Evolutionary conservation across 2,888 invertebrate genomes (phyloP), one percentile per base, ranked within the genome.

Genomic region (Eustalomyia histrio): DNA sequence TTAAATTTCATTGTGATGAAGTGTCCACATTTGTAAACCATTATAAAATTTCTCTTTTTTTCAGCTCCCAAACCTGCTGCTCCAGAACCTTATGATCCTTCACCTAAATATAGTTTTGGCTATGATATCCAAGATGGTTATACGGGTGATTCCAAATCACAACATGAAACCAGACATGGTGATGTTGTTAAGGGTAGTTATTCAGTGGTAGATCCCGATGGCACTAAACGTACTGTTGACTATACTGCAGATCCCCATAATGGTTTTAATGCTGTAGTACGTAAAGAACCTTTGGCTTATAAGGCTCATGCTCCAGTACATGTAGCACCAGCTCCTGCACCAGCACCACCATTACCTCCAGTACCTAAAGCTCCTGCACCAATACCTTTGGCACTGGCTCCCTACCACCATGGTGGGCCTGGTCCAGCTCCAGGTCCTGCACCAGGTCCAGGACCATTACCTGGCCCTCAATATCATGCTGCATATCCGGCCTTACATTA

Each of bases 91-190:
- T 90, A 90, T 65, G 90, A 90, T 83, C 85, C 88, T 1, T 88
- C 89, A 78, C 91, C 90, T 16, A 92, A 92, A 86, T 92, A 92
- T 85, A 90, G 90, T 35, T 92, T 91, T 83, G 91, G 91, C 21
- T 92, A 92, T 83, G 91, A 92, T 55, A 89, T 92, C 43, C 91
- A 92, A 86, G 92, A 92, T 68, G 89, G 90, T 43, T 88, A 91
- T 55, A 92, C 92, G 2, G 92, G 92, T 1, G 92, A 92, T 83
- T 87, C 89, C 64, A 92, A 92, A 85, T 91, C 89, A 39, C 94
- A 94, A 90, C 92, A 92, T 83, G 94, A 94, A 91, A 92, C 92
- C 78, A 93, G 94, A 79, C 90, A 91, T 83, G 94, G 94, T n/a
- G 93, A 93, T 89, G 92, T 92, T 84, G 94, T 94, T 57, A 92